Base-by-base conservation (phyloP, 2,797 vertebrate genomes). In the Antennarius maculatus region DNA sequence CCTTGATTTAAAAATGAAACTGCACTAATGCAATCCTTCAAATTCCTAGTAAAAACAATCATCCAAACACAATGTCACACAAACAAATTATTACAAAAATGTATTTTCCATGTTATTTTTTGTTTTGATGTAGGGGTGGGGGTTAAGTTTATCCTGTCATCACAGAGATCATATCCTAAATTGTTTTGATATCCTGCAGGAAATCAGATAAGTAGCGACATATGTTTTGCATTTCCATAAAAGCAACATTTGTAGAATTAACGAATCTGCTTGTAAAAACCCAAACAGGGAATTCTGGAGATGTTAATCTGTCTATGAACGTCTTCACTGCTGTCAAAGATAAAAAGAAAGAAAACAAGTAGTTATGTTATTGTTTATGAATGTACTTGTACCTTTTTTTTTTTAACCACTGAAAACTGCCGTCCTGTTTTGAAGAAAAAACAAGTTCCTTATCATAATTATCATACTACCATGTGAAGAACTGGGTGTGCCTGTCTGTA, bases 181-280 rank as follows among this genome's bases (percentile, higher is more conserved):
- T 85, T 91, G 86, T 88, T 91, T 91, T 88, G 78, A 74, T 82
- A 85, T 88, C 76, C 70, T 80, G 80, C 83, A 82, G 83, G 76
- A 86, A 88, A 90, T 87, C 85, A 77, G 85, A 87, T 91, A 84
- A 91, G 87, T 84, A 71, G 81, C 61, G 50, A 88, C 88, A 91
- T 91, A 88, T 91, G 90, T 82, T 89, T 74, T 68, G 87, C 79
- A 87, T 90, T 88, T 84, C 79, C 82, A 80, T 88, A 85, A 91
- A 82, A 88, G 85, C 82, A 79, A 77, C 82, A 88, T 90, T 84
- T 88, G 69, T 80, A 78, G 81, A 88, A 87, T 89, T 86, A 87
- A 86, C 73, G 31, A 81, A 76, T 86, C 85, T 63, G 61, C 69
- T 65, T 56, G 51, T 59, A 61, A 87, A 61, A 87, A 83, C 63